Evolutionary conservation across 2,113 vertebrate genomes (phyloP).

Genomic region (Condylura cristata): DNA sequence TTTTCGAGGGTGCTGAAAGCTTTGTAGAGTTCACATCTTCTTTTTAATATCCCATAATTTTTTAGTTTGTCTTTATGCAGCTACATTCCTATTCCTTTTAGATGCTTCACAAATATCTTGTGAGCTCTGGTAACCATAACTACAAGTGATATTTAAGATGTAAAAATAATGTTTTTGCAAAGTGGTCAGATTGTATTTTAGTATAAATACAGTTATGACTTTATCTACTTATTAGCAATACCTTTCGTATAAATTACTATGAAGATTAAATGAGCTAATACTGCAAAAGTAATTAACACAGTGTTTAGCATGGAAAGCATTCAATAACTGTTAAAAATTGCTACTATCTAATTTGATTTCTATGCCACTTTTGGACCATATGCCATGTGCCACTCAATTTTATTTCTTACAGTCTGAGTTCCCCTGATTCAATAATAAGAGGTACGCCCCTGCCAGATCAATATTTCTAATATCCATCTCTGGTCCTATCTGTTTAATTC

Average conservation of each 20-base stretch:
- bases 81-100: background rate
- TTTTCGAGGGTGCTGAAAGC: background rate
- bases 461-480: background rate
- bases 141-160: background rate
- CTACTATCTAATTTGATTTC: constrained; percentile 4
- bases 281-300: constrained; percentile 32
- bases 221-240: constrained; percentile 9
- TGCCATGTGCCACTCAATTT: background rate
- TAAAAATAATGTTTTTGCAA: background rate
- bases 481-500: background rate
- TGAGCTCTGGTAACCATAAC: background rate
- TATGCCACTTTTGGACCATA: constrained; percentile 19
- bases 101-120: background rate
- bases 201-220: background rate
- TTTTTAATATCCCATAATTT: background rate
- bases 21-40: background rate
- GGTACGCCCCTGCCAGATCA: background rate
- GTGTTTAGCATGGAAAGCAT: background rate
- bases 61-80: background rate
- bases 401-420: background rate
- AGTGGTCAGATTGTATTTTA: background rate
- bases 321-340: constrained; percentile 11
- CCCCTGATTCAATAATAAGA: background rate
- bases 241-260: background rate
- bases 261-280: background rate